Conservation (phyloP, 2,888 invertebrate genomes). For the Athetis lepigone region DNA sequence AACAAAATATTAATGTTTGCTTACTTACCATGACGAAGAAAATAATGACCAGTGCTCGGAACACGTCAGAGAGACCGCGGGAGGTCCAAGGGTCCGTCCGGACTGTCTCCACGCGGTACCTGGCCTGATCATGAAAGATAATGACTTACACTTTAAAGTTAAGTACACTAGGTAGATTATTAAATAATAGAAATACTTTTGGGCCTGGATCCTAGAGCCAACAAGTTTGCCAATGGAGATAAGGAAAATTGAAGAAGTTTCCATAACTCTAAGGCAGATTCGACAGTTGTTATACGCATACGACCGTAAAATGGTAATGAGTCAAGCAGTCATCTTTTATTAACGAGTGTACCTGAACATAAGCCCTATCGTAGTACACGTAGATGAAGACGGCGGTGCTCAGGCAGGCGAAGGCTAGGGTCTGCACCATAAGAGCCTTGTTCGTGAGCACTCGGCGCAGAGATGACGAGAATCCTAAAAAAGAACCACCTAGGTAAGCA, state of each 20-base stretch:
- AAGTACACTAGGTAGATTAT: no score
- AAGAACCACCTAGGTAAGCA: not conserved
- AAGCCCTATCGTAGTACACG: slow-evolving; percentile 76
- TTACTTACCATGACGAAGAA: slow-evolving; percentile 83
- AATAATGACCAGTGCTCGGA: slow-evolving; percentile 82
- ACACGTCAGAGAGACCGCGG: slow-evolving; percentile 77
- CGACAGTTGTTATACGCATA: no score
- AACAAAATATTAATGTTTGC: not conserved
- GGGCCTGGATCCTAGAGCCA: no score
- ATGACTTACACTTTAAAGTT: no score
- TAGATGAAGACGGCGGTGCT: slow-evolving; percentile 79
- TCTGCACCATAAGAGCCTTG: slow-evolving; percentile 75
- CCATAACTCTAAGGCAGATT: no score
- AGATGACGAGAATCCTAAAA: slow-evolving; percentile 72
- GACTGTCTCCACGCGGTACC: slow-evolving; percentile 78
- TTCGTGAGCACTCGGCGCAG: slow-evolving; percentile 74
- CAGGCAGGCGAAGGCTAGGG: slow-evolving; percentile 74
- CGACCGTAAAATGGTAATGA: no score
- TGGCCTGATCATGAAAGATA: slow-evolving; percentile 77
- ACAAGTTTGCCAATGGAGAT: no score
- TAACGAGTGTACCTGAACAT: slow-evolving; percentile 73
- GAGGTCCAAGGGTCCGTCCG: slow-evolving; percentile 80
- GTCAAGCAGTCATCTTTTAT: no score
- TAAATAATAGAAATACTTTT: no score
- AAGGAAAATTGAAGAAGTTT: no score